These are phyloP conservation scores for Ennomos fuscantarius DNA, from an alignment of 2,888 invertebrate genomes.

Conservation along the genomic window DNA sequence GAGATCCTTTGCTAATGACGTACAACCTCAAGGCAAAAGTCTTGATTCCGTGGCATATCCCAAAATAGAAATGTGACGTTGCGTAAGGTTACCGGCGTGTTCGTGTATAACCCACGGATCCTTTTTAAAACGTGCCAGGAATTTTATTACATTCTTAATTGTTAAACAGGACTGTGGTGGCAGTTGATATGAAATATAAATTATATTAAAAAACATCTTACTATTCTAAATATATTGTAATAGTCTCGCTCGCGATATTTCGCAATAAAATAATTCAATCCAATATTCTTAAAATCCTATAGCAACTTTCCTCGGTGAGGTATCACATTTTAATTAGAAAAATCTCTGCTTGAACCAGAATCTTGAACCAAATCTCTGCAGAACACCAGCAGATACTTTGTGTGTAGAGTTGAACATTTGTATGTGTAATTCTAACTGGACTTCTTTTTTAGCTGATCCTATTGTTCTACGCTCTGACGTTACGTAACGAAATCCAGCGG, in stretches of 20 bases:
- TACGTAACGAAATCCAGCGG: slow-evolving; percentile 32
- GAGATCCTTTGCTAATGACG: not conserved
- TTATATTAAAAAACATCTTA: not conserved
- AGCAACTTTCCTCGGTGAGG: too few species aligned
- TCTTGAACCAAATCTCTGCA: too few species aligned
- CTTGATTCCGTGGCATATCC: slow-evolving; percentile 9
- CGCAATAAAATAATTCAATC: too few species aligned
- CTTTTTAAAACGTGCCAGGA: slow-evolving; percentile 38
- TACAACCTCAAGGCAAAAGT: slow-evolving; percentile 1
- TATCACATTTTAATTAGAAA: too few species aligned
- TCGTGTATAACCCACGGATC: slow-evolving; percentile 28
- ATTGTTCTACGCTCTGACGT: slow-evolving; percentile 10
- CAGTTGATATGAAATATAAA: not conserved
- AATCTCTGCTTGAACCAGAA: too few species aligned
- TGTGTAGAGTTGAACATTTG: too few species aligned
- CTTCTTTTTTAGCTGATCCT: not conserved
- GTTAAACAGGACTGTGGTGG: slow-evolving; percentile 4
- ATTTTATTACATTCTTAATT: slow-evolving; percentile 38
- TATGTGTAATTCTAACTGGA: not conserved
- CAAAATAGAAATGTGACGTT: slow-evolving; percentile 22
- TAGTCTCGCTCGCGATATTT: too few species aligned
- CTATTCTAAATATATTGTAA: not conserved
- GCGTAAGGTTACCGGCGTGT: slow-evolving; percentile 32
- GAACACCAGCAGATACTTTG: too few species aligned
- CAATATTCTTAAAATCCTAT: too few species aligned